Evolutionary conservation across 2,797 vertebrate species (phyloP), one percentile per base, ranked within the genome.

Genomic region (Lepilemur septentrionalis): DNA sequence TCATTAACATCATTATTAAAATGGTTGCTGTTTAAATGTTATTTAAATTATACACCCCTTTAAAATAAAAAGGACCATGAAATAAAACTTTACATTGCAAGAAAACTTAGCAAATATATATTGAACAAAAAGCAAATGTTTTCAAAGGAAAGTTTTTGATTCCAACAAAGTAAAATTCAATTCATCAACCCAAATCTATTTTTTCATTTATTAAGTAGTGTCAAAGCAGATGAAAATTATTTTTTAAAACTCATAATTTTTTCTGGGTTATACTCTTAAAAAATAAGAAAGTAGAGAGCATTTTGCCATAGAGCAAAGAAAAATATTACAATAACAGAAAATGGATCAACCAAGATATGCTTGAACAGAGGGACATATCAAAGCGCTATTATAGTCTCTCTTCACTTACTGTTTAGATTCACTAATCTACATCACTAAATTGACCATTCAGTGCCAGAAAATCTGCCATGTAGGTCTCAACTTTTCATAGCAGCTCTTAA

Each of bases 381-480:
- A 99, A 98, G 98, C 94, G 87, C 96, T 94, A 91, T 97, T 97
- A 97, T 94, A 94, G 97, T 81, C 98, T 97, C 98, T 98, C 97
- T 96, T 96, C 98, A 98, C 97, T 98, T 97, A 97, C 98, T 98
- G 97, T 98, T 98, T 98, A 98, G 98, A 98, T 98, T 98, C 96
- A 98, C 98, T 98, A 98, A 98, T 98, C 98, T 99, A 98, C 98
- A 98, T 98, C 97, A 98, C 98, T 98, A 98, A 98, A 98, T 98
- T 98, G 98, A 98, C 98, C 98, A 98, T 99, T 99, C 98, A 98
- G 96, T 97, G 98, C 98, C 98, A 97, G 98, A 98, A 98, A 99
- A 99, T 99, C 99, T 99, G 98, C 98, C 98, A 98, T 99, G 98
- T 99, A 99, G 99, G 99, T 98, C 99, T 98, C 98, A 97, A 99